Percentiles rank a stretch among this genome's conserved stretches.
Conservation (phyloP, 2,888 invertebrate species). For the Sinotaia quadrata region DNA sequence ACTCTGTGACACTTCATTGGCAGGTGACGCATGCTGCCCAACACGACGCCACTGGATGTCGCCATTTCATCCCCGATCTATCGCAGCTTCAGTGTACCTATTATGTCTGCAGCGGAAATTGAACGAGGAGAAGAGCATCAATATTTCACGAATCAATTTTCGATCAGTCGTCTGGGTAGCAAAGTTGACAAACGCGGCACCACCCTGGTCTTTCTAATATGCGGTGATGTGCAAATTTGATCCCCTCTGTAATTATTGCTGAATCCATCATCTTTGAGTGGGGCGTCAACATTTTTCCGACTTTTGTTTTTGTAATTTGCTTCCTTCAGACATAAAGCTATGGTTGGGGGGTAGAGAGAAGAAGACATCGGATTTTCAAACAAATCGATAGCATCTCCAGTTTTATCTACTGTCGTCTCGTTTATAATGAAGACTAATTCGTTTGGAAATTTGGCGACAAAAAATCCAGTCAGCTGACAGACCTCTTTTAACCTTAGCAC, state of each 20-base stretch:
- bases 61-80: constrained; percentile 28
- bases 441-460: not conserved
- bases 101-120: constrained; percentile 31
- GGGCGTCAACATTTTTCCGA: constrained; percentile 25
- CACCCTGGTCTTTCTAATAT: constrained; percentile 2
- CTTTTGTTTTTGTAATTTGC: too few species aligned
- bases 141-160: constrained; percentile 31
- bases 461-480: not conserved
- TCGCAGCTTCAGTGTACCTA: constrained; percentile 16
- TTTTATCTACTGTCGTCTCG: too few species aligned
- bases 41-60: constrained; percentile 30
- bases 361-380: too few species aligned
- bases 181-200: constrained; percentile 21
- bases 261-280: constrained; percentile 24
- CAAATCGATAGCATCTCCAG: too few species aligned
- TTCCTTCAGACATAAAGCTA: too few species aligned
- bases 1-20: constrained; percentile 25
- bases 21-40: constrained; percentile 28
- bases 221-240: constrained; percentile 20
- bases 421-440: too few species aligned
- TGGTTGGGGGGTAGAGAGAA: too few species aligned
- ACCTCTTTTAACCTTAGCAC: not conserved
- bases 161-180: constrained; percentile 20
- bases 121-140: constrained; percentile 28
- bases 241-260: constrained; percentile 14